Conservation (phyloP, 2,888 invertebrate species). For the Odontothrips loti region DNA sequence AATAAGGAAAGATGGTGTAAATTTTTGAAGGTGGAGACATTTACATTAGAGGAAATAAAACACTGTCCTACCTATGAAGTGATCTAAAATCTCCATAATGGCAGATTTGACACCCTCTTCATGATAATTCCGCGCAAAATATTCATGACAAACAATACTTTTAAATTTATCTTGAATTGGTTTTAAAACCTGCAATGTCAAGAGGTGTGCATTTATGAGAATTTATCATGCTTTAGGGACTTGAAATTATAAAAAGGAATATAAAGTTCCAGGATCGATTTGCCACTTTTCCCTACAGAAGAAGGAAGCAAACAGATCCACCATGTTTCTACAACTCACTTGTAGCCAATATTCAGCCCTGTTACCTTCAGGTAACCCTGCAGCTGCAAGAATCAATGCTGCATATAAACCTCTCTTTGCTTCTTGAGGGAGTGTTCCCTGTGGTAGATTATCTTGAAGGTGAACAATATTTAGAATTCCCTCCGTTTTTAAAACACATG, state of each 20-base stretch:
- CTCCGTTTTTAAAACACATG: constrained; percentile 53
- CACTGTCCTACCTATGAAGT: constrained; percentile 54
- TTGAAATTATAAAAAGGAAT: not conserved
- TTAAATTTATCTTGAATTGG: constrained; percentile 56
- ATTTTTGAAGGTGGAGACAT: constrained; percentile 20
- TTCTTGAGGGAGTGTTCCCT: constrained; percentile 54
- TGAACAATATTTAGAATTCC: constrained; percentile 54
- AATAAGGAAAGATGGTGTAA: constrained; percentile 31
- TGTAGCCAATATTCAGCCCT: constrained; percentile 43
- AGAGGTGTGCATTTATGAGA: constrained; percentile 28
- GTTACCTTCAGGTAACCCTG: constrained; percentile 44
- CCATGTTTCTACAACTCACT: constrained; percentile 34
- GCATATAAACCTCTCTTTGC: constrained; percentile 65
- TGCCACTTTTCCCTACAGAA: not conserved
- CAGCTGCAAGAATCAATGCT: constrained; percentile 66
- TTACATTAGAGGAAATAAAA: not conserved
- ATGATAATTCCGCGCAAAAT: constrained; percentile 54
- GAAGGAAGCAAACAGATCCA: not conserved
- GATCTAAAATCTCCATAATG: constrained; percentile 70
- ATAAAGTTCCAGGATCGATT: constrained; percentile 6
- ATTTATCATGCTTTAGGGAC: not conserved
- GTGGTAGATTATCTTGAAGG: constrained; percentile 51
- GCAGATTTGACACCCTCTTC: constrained; percentile 62
- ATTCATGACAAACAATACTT: constrained; percentile 51
- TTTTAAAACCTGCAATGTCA: constrained; percentile 47